Conservation (phyloP, 2,888 invertebrate genomes). For the Patella pellucida region DNA sequence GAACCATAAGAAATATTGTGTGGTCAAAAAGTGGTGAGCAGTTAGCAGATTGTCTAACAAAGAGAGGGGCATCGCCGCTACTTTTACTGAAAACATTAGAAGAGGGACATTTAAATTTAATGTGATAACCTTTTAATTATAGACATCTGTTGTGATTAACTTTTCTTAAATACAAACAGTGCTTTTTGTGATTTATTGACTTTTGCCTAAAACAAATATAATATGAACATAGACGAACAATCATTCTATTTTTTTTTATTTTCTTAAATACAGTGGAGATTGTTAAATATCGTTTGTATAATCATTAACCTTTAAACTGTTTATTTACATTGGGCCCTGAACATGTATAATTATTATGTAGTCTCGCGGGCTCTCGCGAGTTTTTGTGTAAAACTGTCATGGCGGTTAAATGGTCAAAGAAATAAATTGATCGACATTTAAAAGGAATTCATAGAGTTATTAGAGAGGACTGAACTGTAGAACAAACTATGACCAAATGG, state of each 20-base stretch:
- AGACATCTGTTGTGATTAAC: too few species aligned
- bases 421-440: too few species aligned
- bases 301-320: too few species aligned
- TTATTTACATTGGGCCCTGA: too few species aligned
- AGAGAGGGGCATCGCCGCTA: background rate
- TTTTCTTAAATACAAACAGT: too few species aligned
- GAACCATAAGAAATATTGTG: background rate
- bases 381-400: too few species aligned
- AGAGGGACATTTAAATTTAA: background rate
- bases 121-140: background rate
- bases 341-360: too few species aligned
- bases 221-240: background rate
- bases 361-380: too few species aligned
- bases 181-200: background rate
- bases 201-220: background rate
- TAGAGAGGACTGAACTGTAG: too few species aligned
- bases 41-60: background rate
- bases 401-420: too few species aligned
- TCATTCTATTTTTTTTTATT: background rate
- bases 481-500: too few species aligned
- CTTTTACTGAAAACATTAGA: background rate
- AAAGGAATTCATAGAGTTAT: too few species aligned
- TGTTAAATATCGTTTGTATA: background rate
- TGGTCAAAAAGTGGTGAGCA: background rate
- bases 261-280: background rate